Evolutionary conservation across 2,888 invertebrate species (phyloP).

Genomic region (Thecocarcelia acutangulata): DNA sequence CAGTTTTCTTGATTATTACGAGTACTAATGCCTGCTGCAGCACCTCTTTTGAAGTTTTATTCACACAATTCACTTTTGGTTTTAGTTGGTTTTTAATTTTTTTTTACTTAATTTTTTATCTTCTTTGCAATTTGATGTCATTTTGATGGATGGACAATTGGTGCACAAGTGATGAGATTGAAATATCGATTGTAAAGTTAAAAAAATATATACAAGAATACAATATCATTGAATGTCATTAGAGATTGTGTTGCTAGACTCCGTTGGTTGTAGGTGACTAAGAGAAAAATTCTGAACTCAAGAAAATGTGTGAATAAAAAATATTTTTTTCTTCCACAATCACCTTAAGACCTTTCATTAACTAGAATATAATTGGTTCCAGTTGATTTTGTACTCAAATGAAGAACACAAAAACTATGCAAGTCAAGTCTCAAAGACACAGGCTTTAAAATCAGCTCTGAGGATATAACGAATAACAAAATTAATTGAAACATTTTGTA

Average conservation of each 20-base stretch:
- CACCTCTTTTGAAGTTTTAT: slow-evolving; percentile 58
- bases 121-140: slow-evolving; percentile 60
- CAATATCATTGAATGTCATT: slow-evolving; percentile 30
- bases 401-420: too few species aligned
- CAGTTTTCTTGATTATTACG: slow-evolving; percentile 48
- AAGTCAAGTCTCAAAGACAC: too few species aligned
- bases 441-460: too few species aligned
- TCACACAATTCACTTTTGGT: slow-evolving; percentile 66
- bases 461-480: too few species aligned
- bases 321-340: neutral
- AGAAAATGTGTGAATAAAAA: slow-evolving; percentile 14
- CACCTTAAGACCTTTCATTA: slow-evolving; percentile 2
- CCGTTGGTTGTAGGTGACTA: slow-evolving; percentile 50
- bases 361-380: too few species aligned
- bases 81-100: slow-evolving; percentile 42
- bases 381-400: too few species aligned
- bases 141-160: slow-evolving; percentile 78
- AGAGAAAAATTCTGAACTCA: slow-evolving; percentile 4
- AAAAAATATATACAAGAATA: slow-evolving; percentile 10
- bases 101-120: slow-evolving; percentile 48
- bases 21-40: slow-evolving; percentile 38
- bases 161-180: slow-evolving; percentile 74
- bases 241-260: slow-evolving; percentile 26
- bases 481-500: too few species aligned
- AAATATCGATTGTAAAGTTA: slow-evolving; percentile 58